A percentile compares a stretch with the other conserved stretches of the same genome.
phyloP scores from a whole-genome alignment of 2,113 vertebrate species.

The Nothobranchius kuhntae region DNA sequence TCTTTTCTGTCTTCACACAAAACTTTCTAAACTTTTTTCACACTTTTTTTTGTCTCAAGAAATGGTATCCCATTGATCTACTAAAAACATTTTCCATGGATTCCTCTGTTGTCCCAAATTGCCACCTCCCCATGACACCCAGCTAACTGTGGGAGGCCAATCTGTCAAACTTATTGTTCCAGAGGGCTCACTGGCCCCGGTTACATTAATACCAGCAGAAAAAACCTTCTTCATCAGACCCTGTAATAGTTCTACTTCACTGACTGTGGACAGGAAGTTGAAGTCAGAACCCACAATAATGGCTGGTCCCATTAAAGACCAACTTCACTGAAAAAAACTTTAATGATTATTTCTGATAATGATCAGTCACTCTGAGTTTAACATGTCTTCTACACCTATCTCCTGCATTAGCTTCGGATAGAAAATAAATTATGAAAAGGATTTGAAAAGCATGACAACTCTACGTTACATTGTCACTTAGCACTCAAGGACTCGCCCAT shows the following conservation, averaged over 20 bases:
- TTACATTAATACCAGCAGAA: conserved; percentile 4
- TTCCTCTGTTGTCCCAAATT: conserved; percentile 13
- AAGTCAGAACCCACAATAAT: conserved; percentile 3
- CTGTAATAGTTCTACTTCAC: conserved; percentile 11
- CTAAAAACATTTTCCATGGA: conserved; percentile 40
- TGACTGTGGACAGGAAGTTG: conserved; percentile 7
- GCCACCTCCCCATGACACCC: conserved; percentile 12
- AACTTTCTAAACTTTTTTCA: conserved; percentile 11
- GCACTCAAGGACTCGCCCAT: too few relatives aligned
- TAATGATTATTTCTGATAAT: too few relatives aligned
- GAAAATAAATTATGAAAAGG: too few relatives aligned
- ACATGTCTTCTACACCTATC: too few relatives aligned
- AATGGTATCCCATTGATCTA: conserved; percentile 15
- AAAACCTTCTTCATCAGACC: conserved; percentile 11
- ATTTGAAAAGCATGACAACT: too few relatives aligned
- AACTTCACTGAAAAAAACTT: too few relatives aligned
- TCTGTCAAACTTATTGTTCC: conserved; percentile 56
- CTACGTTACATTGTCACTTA: too few relatives aligned
- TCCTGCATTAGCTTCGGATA: too few relatives aligned
- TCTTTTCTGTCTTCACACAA: conserved; percentile 13
- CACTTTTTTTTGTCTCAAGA: conserved; percentile 18
- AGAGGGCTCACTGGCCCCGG: conserved; percentile 29
- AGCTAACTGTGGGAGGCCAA: conserved; percentile 46
- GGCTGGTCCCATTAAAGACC: too few relatives aligned
- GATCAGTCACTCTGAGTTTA: too few relatives aligned